Base-by-base conservation (phyloP, 2,797 vertebrate species). In the Galago senegalensis region DNA sequence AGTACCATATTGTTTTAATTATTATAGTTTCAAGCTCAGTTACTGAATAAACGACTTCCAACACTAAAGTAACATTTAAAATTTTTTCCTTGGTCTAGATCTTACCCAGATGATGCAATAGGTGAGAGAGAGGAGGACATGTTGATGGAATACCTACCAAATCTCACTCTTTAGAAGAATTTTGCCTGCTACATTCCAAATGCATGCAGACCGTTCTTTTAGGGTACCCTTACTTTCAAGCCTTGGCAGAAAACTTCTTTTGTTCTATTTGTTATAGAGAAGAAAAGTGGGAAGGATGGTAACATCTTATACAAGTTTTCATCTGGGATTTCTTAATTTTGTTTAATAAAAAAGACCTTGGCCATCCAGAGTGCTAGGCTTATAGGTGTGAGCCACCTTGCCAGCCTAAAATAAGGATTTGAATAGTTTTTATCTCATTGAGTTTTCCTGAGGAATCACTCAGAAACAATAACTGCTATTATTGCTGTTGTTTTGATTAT, bases 191-290 rank as follows among this genome's bases (percentile, higher is more conserved):
- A 2, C 13, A n/a, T 75, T 92, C 61, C 60, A 92, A 27, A 60
- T 37, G 58, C 56, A 87, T 43, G 43, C 82, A 72, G 75, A 29
- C 3, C 20, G 34, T 12, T 75, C 49, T 69, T 97, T 96, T 90
- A 70, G 86, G 85, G 92, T 89, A 34, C 2, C 93, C 43, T 97
- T 92, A 58, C 43, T 87, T 89, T 31, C 92, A 96, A 93, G 13
- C 13, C n/a, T 87, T 84, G 8, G 16, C 3, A 34, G 75, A 77
- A 92, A 84, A 7, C 20, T 77, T 81, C 3, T 27, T 89, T 91
- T 87, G 75, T 9, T 89, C 18, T 83, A 20, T 75, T 90, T 72
- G 14, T 91, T 91, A 43, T 77, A 91, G 65, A 96, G 20, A 67
- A 46, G 23, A 82, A 93, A 89, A 76, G 63, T 60, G 49, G 53